A percentile compares a stretch with the other conserved stretches of the same genome.
Evolutionary conservation across 2,113 vertebrate species (phyloP).

Genomic region (Lophotis ruficrista): DNA sequence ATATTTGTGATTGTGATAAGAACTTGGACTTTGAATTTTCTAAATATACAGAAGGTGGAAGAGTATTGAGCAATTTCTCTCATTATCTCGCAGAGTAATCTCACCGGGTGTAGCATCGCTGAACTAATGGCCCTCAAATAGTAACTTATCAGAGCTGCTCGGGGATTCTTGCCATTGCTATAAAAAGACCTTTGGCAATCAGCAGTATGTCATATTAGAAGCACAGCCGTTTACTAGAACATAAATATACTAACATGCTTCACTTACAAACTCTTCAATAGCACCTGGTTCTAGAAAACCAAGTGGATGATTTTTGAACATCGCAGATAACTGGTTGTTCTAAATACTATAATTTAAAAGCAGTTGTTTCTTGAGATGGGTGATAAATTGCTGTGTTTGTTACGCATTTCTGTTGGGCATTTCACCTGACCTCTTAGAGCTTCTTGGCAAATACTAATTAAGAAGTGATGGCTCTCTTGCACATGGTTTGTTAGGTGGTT

Average conservation of each 20-base stretch:
- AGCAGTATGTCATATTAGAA: constrained; percentile 24
- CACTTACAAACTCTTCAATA: not conserved
- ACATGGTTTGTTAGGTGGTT: not conserved
- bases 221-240: not conserved
- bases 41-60: not conserved
- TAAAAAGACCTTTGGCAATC: constrained; percentile 56
- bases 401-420: not conserved
- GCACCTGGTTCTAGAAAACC: not conserved
- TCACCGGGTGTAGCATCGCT: not conserved
- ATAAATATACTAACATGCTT: not conserved
- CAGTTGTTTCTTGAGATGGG: not conserved
- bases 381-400: not conserved
- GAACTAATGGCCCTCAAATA: constrained; percentile 58
- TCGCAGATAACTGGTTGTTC: not conserved
- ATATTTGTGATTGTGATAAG: constrained; percentile 8
- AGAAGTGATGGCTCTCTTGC: not conserved
- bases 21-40: constrained; percentile 28
- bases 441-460: not conserved
- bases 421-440: not conserved
- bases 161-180: constrained; percentile 30
- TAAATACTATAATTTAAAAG: not conserved
- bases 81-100: not conserved
- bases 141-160: constrained; percentile 18
- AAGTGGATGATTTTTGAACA: not conserved
- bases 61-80: constrained; percentile 4